A percentile compares a stretch with the other conserved stretches of the same genome.
phyloP scores from a whole-genome alignment of 2,797 vertebrate genomes.

The Chelmon rostratus region DNA sequence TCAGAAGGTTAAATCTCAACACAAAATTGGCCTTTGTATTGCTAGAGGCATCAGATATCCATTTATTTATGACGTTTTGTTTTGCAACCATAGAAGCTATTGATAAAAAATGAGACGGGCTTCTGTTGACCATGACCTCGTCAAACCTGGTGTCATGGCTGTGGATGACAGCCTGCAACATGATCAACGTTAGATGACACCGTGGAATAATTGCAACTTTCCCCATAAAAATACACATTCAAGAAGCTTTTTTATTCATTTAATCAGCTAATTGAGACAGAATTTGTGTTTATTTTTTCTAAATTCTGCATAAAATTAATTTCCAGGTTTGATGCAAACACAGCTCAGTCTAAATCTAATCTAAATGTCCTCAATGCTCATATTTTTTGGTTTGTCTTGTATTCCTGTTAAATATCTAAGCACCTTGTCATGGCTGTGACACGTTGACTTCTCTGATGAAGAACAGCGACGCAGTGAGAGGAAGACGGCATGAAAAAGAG shows the following conservation, averaged over 20 bases:
- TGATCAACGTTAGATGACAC: neutral
- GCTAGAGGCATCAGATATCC: neutral
- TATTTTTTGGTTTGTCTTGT: neutral
- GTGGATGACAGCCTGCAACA: neutral
- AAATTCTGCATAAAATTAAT: neutral
- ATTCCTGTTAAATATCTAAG: slow-evolving; percentile 26
- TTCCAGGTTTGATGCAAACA: neutral
- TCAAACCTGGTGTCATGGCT: too few relatives aligned
- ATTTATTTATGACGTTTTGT: neutral
- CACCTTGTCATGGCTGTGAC: slow-evolving; percentile 15
- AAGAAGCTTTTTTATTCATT: too few relatives aligned
- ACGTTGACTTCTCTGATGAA: slow-evolving; percentile 5
- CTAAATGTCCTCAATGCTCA: neutral
- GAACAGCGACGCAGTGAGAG: slow-evolving; percentile 7
- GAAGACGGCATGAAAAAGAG: slow-evolving; percentile 9
- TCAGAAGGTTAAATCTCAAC: neutral
- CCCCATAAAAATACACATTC: neutral
- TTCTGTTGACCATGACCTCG: neutral
- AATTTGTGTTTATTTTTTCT: neutral
- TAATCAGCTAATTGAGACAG: neutral
- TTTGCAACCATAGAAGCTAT: neutral
- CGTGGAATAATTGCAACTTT: neutral
- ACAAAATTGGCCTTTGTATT: neutral
- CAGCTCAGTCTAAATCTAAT: neutral
- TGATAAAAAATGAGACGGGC: too few relatives aligned